phyloP scores from a whole-genome alignment of 2,888 invertebrate genomes.

The Anthophora plumipes region DNA sequence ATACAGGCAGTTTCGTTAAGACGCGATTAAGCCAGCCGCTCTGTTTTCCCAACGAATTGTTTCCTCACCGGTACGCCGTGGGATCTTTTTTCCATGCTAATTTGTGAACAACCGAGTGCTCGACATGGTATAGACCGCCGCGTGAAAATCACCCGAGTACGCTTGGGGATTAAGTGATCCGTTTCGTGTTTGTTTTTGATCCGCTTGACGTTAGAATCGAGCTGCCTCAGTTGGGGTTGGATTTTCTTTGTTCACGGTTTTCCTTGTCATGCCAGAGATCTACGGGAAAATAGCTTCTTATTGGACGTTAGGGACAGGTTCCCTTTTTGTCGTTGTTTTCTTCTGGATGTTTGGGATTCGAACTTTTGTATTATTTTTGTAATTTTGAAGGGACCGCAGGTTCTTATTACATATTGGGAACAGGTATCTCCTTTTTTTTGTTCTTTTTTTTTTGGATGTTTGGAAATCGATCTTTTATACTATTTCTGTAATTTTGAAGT shows the following conservation, averaged over 20 bases:
- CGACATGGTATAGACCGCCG: neutral
- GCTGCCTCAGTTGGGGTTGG: neutral
- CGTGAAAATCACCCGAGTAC: neutral
- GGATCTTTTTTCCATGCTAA: constrained; percentile 20
- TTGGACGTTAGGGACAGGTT: no score
- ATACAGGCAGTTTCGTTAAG: constrained; percentile 49
- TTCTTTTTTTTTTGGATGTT: no score
- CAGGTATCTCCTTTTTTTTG: no score
- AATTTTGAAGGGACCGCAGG: no score
- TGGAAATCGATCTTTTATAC: no score
- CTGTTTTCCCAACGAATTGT: constrained; percentile 8
- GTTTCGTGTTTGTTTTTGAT: neutral
- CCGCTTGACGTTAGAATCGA: neutral
- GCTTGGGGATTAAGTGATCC: neutral
- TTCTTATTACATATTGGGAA: no score
- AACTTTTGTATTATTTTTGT: no score
- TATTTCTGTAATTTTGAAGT: no score
- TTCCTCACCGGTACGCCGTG: neutral
- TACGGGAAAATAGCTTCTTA: no score
- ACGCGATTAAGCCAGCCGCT: constrained; percentile 36
- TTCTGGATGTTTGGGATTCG: no score
- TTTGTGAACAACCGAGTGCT: neutral
- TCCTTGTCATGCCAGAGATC: neutral
- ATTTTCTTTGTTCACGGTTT: neutral
- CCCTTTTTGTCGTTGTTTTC: no score